Evolutionary conservation across 2,888 invertebrate species (phyloP), one percentile per base, ranked within the genome.

Genomic region (Deilephila elpenor): DNA sequence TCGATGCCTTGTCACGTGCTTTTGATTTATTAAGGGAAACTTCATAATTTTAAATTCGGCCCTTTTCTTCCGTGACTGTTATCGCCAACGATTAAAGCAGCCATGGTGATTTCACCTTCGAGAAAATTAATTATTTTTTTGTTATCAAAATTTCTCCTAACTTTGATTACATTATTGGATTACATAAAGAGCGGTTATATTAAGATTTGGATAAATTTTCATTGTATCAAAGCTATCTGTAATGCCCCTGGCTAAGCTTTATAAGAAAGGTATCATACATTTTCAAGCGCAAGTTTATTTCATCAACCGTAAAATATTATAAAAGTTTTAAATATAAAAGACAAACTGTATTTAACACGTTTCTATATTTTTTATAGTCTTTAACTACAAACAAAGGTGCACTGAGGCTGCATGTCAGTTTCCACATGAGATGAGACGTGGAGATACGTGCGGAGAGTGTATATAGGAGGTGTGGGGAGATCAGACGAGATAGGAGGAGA

Each of bases 11-110:
- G 60, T 60, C 44, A 37, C 25, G 59, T 34, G 19, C 20, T 44
- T 37, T 59, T 71, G 71, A 71, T 71, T 71, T 60, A 71, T 71
- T 60, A 71, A 44, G 5, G 29, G 11, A 51, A 67, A 51, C 25
- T 67, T 67, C 17, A 67, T 51, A 67, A 67, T 67, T 67, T 51
- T 67, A 44, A 67, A n/a, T 56, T 32, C 11, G 37, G 37, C 11
- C 64, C 64, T 64, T 67, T 56, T 51, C 17, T 67, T 44, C 37
- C 14, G 25, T 59, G 34, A 32, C 56, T 56, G 56, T n/a, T 56
- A 56, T 56, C 56, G n/a, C n/a, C n/a, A 19, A n/a, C n/a, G 6
- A 6, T 56, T 56, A n/a, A 56, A 56, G 19, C n/a, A 17, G 7
- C 56, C 5, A 56, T 19, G n/a, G 56, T n/a, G n/a, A 56, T 56